Percentiles rank a stretch among this genome's conserved stretches.
These are phyloP conservation scores for Oophaga pumilio DNA, from an alignment of 2,113 vertebrate species.

Conservation along the genomic window DNA sequence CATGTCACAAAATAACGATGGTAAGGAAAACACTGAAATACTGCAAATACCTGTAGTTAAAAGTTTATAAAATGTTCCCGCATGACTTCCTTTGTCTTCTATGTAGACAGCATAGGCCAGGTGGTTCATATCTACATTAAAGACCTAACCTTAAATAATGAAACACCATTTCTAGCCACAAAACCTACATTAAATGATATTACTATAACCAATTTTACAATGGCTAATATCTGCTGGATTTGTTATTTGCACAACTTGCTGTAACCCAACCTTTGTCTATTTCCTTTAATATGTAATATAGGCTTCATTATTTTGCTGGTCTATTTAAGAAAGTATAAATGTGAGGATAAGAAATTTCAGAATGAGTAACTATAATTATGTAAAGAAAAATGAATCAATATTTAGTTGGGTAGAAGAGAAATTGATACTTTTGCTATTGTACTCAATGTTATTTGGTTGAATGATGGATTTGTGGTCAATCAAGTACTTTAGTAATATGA, in stretches of 20 bases:
- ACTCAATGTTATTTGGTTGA: background rate
- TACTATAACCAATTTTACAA: conserved; percentile 35
- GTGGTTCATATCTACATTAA: conserved; percentile 42
- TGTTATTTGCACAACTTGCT: conserved; percentile 9
- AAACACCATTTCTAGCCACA: conserved; percentile 40
- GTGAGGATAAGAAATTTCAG: background rate
- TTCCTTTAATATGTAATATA: background rate
- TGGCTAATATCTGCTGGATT: conserved; percentile 27
- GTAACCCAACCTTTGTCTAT: conserved; percentile 28
- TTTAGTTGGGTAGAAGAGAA: background rate
- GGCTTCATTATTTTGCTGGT: background rate
- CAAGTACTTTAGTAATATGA: background rate
- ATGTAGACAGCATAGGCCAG: conserved; percentile 20
- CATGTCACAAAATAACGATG: background rate
- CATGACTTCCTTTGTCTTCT: conserved; percentile 16
- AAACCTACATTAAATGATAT: conserved; percentile 33
- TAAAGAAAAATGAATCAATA: background rate
- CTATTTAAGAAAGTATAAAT: background rate
- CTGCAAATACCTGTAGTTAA: background rate
- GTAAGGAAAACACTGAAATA: background rate
- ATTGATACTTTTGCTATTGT: background rate
- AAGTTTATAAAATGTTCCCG: background rate
- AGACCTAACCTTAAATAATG: conserved; percentile 37
- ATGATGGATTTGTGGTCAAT: no score
- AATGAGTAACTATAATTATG: background rate